Percentiles rank a stretch among this genome's conserved stretches.
Evolutionary conservation across 2,113 vertebrate species (phyloP).

Genomic region (Xenopus borealis): DNA sequence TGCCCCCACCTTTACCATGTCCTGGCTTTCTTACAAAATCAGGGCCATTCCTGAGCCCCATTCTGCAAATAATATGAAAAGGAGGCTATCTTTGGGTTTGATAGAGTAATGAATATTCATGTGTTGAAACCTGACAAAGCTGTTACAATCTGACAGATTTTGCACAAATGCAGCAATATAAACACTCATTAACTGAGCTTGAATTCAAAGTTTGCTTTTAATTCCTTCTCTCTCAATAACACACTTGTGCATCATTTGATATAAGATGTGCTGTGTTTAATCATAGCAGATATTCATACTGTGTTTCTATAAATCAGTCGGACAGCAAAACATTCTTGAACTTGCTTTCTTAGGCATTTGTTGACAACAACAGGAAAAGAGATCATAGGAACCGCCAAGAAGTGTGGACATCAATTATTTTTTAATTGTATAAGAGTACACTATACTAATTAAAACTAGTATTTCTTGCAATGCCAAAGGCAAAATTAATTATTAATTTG

Average conservation of each 20-base stretch:
- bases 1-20: too few relatives aligned
- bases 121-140: too few relatives aligned
- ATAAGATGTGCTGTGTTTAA: constrained; percentile 74
- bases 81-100: too few relatives aligned
- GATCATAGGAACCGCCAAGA: constrained; percentile 87
- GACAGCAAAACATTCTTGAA: constrained; percentile 74
- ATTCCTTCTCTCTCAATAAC: constrained; percentile 73
- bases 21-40: too few relatives aligned
- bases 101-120: too few relatives aligned
- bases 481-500: constrained; percentile 99
- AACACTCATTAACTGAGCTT: constrained; percentile 1
- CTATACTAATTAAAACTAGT: constrained; percentile 99
- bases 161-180: neutral
- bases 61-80: too few relatives aligned
- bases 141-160: neutral
- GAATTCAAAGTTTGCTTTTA: constrained; percentile 53
- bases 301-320: constrained; percentile 68
- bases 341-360: constrained; percentile 78
- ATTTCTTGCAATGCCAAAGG: constrained; percentile 98
- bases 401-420: constrained; percentile 98
- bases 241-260: constrained; percentile 75
- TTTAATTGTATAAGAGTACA: constrained; percentile 99
- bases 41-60: too few relatives aligned
- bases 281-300: constrained; percentile 74
- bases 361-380: constrained; percentile 92